Conservation (phyloP, 2,797 vertebrate genomes). For the Tragelaphus oryx region DNA sequence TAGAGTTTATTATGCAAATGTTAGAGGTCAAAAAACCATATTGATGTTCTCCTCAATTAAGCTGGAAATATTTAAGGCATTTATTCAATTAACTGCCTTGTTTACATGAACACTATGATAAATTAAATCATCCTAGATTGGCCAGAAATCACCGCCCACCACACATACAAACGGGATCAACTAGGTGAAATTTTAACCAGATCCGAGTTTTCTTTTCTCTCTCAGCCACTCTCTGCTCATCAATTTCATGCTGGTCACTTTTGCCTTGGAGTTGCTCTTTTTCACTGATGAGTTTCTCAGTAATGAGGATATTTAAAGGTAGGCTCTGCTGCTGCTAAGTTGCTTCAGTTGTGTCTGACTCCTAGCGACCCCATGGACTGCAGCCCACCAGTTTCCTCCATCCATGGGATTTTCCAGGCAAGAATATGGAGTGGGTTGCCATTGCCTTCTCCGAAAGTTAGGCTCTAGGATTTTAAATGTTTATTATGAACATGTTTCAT, state of each 20-base stretch:
- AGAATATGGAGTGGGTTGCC: no score
- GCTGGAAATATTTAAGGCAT: slow-evolving; percentile 43
- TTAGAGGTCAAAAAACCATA: slow-evolving; percentile 40
- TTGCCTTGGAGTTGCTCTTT: neutral
- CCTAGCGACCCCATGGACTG: no score
- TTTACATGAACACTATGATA: neutral
- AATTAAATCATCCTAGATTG: slow-evolving; percentile 14
- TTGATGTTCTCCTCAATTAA: slow-evolving; percentile 30
- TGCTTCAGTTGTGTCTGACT: no score
- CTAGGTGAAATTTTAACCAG: slow-evolving; percentile 15
- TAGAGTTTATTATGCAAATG: slow-evolving; percentile 47
- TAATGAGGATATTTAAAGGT: slow-evolving; percentile 52
- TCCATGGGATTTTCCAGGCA: no score
- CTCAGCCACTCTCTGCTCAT: neutral
- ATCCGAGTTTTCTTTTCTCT: slow-evolving; percentile 28
- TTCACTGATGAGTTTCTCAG: slow-evolving; percentile 14
- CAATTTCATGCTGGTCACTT: slow-evolving; percentile 28
- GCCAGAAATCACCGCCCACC: slow-evolving; percentile 29
- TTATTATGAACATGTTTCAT: slow-evolving; percentile 26
- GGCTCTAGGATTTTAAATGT: slow-evolving; percentile 48
- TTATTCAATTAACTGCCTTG: slow-evolving; percentile 45
- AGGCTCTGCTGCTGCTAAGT: neutral
- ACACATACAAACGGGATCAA: neutral
- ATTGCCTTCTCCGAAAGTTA: neutral
- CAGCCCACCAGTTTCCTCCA: no score